These are phyloP conservation scores for Sinodicranocentrus sp. DNA, from an alignment of 2,888 invertebrate genomes.

Conservation along the genomic window DNA sequence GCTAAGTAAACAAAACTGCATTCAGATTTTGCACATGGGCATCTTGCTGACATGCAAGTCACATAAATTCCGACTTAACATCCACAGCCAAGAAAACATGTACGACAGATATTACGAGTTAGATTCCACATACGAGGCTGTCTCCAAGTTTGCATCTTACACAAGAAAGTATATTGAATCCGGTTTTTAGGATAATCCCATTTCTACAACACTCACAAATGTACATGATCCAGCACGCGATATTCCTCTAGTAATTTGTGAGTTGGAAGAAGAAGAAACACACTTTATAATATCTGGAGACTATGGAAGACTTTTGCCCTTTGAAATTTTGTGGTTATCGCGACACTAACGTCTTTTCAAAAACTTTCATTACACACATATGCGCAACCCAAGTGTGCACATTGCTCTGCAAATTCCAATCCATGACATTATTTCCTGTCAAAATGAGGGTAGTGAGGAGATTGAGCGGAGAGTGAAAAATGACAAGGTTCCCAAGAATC, in stretches of 20 bases:
- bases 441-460: not conserved
- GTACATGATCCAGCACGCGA: too few relatives aligned
- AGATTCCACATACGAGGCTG: not conserved
- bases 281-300: too few relatives aligned
- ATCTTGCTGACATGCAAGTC: conserved; percentile 44
- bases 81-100: conserved; percentile 15
- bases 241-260: too few relatives aligned
- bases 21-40: conserved; percentile 30
- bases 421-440: conserved; percentile 16
- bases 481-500: conserved; percentile 22
- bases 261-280: too few relatives aligned
- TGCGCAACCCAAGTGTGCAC: not conserved
- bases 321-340: not conserved
- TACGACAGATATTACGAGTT: conserved; percentile 29
- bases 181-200: conserved; percentile 12
- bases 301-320: too few relatives aligned
- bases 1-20: conserved; percentile 29
- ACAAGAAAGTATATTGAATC: conserved; percentile 5
- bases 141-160: not conserved
- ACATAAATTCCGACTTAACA: conserved; percentile 33
- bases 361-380: too few relatives aligned
- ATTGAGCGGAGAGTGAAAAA: not conserved
- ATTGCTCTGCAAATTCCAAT: not conserved
- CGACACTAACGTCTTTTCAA: not conserved
- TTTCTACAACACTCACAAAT: not conserved